Percentiles rank a stretch among this genome's conserved stretches.
phyloP scores from a whole-genome alignment of 2,797 vertebrate species.

The Rallus crepitans region DNA sequence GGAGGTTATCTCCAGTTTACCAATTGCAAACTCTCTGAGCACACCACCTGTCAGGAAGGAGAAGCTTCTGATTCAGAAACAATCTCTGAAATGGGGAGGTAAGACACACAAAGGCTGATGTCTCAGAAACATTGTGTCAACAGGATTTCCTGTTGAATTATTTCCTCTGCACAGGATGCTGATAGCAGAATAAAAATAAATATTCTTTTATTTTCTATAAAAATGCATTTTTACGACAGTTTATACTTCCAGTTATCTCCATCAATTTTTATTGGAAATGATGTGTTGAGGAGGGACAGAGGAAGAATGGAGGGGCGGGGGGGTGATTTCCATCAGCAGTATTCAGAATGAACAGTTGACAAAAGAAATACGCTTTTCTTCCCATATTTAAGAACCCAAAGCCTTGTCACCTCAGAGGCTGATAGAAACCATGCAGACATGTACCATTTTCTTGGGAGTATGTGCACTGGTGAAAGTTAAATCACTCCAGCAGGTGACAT shows the following conservation, averaged over 20 bases:
- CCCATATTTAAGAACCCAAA: background rate
- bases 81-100: slow-evolving; percentile 29
- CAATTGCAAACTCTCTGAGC: slow-evolving; percentile 22
- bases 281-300: background rate
- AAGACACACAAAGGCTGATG: slow-evolving; percentile 47
- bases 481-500: background rate
- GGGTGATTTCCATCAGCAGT: background rate
- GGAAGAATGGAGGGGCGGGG: background rate
- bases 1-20: slow-evolving; percentile 52
- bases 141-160: slow-evolving; percentile 68
- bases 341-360: slow-evolving; percentile 11
- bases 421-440: background rate
- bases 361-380: slow-evolving; percentile 13
- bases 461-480: background rate
- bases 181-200: slow-evolving; percentile 45
- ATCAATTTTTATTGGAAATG: background rate
- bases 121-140: slow-evolving; percentile 53
- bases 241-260: slow-evolving; percentile 8
- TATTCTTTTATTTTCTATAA: slow-evolving; percentile 33
- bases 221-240: slow-evolving; percentile 17
- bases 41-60: slow-evolving; percentile 69
- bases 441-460: background rate
- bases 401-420: background rate
- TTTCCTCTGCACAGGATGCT: slow-evolving; percentile 42
- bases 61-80: slow-evolving; percentile 62